Conservation (phyloP, 2,797 vertebrate species). For the Neopelma chrysocephalum region DNA sequence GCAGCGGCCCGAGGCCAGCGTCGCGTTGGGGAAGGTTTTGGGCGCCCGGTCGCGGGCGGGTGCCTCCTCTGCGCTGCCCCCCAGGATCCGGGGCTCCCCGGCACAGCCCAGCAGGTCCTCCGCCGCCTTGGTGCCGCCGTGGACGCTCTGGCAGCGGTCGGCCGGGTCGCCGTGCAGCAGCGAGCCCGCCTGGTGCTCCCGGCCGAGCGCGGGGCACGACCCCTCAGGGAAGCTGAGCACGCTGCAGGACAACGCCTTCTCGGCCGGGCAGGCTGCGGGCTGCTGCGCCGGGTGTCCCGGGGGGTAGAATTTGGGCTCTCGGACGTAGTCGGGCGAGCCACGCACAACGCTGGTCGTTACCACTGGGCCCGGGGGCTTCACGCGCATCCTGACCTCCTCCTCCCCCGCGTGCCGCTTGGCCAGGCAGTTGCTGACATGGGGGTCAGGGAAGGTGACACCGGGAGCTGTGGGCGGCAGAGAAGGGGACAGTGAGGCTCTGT, state of each 20-base stretch:
- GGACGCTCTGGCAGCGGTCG: conserved; percentile 68
- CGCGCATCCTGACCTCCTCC: conserved; percentile 81
- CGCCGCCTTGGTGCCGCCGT: conserved; percentile 62
- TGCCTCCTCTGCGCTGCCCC: conserved; percentile 57
- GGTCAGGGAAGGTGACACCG: conserved; percentile 75
- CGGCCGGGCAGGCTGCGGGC: conserved; percentile 69
- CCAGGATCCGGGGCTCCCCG: conserved; percentile 64
- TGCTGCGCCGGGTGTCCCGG: conserved; percentile 70
- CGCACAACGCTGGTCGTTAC: conserved; percentile 78
- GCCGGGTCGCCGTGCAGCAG: conserved; percentile 76
- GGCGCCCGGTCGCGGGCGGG: conserved; percentile 44
- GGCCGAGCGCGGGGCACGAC: conserved; percentile 63
- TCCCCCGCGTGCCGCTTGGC: conserved; percentile 75
- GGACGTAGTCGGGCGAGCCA: conserved; percentile 79
- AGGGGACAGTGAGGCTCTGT: background rate
- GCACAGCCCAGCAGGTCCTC: conserved; percentile 64
- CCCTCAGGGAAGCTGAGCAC: conserved; percentile 76
- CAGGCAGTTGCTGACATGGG: conserved; percentile 79
- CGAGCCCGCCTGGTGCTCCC: conserved; percentile 64
- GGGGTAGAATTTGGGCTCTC: conserved; percentile 79
- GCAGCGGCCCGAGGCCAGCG: conserved; percentile 66
- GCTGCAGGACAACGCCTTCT: conserved; percentile 75
- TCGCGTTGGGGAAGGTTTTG: conserved; percentile 71
- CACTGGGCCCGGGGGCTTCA: conserved; percentile 81
- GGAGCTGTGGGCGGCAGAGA: conserved; percentile 71